These are phyloP conservation scores for Atractosteus spatula DNA, from an alignment of 2,113 vertebrate genomes.

Conservation along the genomic window DNA sequence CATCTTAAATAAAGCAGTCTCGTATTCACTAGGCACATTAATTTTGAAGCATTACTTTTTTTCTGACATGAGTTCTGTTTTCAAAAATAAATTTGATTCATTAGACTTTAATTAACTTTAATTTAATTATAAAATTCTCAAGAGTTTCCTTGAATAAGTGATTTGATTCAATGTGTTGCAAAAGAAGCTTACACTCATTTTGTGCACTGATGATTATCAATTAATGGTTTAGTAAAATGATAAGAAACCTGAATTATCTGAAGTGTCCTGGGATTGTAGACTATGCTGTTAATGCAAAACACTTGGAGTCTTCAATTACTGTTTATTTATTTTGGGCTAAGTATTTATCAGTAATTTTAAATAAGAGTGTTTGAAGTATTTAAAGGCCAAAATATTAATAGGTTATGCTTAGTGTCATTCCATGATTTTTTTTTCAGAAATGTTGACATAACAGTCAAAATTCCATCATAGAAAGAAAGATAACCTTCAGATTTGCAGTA, in stretches of 20 bases:
- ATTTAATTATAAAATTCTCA: conserved; percentile 28
- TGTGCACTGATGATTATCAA: conserved; percentile 56
- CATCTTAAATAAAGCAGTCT: no score
- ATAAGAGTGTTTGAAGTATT: no score
- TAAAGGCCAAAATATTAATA: no score
- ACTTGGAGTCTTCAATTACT: neutral
- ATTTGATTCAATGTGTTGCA: conserved; percentile 41
- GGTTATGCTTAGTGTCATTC: no score
- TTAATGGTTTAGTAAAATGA: conserved; percentile 48
- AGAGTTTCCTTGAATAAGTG: conserved; percentile 30
- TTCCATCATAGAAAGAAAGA: no score
- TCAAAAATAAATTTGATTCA: no score
- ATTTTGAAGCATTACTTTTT: no score
- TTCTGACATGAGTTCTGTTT: no score
- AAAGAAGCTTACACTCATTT: conserved; percentile 43
- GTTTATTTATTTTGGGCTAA: conserved; percentile 19
- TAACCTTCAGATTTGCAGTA: no score
- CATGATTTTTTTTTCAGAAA: no score
- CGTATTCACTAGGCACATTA: no score
- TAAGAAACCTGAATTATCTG: conserved; percentile 43
- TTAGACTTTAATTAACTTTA: neutral
- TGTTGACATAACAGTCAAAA: no score
- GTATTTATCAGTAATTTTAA: neutral
- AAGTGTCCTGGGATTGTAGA: conserved; percentile 29
- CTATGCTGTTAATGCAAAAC: neutral